Evolutionary conservation across 2,113 vertebrate species (phyloP).

Genomic region (Trogon surrucura): DNA sequence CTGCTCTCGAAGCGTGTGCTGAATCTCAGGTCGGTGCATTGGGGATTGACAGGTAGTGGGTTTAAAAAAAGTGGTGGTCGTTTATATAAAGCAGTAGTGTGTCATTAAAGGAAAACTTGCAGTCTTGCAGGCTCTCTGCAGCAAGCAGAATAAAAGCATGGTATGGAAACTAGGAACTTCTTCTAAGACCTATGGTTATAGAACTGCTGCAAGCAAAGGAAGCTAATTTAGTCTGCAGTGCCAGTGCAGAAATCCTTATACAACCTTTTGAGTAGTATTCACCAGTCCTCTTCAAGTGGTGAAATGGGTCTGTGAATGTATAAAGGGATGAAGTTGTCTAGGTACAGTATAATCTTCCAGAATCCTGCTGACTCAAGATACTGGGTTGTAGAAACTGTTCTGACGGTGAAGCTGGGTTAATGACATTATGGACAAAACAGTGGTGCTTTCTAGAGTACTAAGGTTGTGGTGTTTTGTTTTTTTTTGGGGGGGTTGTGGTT

Average conservation of each 20-base stretch:
- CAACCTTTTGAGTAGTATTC: background rate
- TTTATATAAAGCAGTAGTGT: background rate
- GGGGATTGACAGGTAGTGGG: background rate
- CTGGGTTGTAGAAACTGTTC: background rate
- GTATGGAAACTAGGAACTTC: background rate
- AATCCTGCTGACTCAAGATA: background rate
- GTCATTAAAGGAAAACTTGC: constrained; percentile 1
- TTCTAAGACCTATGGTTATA: background rate
- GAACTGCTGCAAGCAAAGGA: background rate
- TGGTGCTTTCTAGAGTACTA: background rate
- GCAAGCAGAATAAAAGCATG: background rate
- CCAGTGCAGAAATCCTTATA: background rate
- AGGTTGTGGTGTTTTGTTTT: background rate
- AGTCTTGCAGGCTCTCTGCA: background rate
- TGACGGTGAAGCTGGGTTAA: background rate
- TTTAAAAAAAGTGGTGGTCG: background rate
- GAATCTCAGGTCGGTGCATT: background rate
- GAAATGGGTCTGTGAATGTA: background rate
- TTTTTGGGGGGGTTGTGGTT: background rate
- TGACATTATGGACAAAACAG: background rate
- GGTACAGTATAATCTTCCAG: background rate
- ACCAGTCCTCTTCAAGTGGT: background rate
- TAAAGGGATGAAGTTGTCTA: background rate
- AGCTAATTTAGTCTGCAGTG: background rate
- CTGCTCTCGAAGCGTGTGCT: background rate